Base-by-base conservation (phyloP, 2,797 vertebrate genomes). In the Selene dorsalis region DNA sequence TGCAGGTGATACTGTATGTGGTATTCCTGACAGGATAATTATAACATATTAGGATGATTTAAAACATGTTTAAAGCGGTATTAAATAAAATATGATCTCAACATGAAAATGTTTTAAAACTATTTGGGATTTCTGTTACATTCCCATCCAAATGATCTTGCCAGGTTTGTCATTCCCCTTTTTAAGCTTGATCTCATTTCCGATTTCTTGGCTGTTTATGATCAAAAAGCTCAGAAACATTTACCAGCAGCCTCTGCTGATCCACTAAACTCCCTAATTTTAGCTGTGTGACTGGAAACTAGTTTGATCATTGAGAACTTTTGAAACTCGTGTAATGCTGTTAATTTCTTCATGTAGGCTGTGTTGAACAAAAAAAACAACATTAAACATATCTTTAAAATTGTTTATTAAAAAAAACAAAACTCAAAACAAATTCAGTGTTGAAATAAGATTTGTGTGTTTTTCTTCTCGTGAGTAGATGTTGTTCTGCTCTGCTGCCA, bases 361-460 rank as follows among this genome's bases (percentile, higher is more conserved):
- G 32, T 1, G 28, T 22, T 67, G 18, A 30, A n/a, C 69, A 35
- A 35, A 35, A 35, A 35, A 35, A 35, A 35, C 6, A 35, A 43
- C 26, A 45, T 35, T 41, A 3, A n/a, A 26, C 2, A 5, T 55
- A 32, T 75, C 2, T 6, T 12, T 47, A 62, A 57, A 70, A 35
- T 14, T 5, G 4, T 68, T 74, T 77, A 24, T 68, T 73, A 20
- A 5, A 24, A 58, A 73, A 58, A 61, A 6, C 18, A 61, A 74
- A 58, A 61, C 3, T 5, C 0, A 39, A 69, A 32, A 78, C 14
- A 24, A 32, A 20, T 26, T 56, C 12, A 8, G 18, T 48, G 32
- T 55, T 30, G 4, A 53, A 73, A 63, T 22, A 22, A 61, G 3
- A 58, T 16, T 14, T 11, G 32, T 20, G 0, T 24, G 8, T 68